Percentiles rank a stretch among this genome's conserved stretches.
phyloP scores from a whole-genome alignment of 2,113 vertebrate species.

The Micronycteris hirsuta region DNA sequence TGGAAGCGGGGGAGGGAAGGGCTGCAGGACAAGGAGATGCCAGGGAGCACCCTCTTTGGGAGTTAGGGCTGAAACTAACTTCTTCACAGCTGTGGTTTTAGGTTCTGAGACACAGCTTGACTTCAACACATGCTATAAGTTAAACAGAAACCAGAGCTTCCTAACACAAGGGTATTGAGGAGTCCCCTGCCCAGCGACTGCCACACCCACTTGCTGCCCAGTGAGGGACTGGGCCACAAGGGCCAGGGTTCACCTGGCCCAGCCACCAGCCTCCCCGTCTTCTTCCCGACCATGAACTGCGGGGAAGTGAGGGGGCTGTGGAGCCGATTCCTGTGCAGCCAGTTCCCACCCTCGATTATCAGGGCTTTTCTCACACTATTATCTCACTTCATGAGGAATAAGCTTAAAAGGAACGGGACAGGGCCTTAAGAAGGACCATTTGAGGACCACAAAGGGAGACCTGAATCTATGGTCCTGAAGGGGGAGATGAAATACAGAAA shows the following conservation, averaged over 20 bases:
- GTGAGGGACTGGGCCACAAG: background rate
- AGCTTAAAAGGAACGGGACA: background rate
- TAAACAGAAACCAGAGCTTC: background rate
- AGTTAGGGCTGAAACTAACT: background rate
- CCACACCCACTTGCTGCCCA: accelerated
- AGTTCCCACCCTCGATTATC: accelerated
- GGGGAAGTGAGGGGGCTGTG: background rate
- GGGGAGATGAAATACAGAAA: background rate
- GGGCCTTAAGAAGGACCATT: background rate
- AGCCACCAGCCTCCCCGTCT: background rate
- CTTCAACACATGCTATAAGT: background rate
- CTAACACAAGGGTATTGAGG: background rate
- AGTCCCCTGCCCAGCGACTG: background rate
- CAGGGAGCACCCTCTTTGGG: background rate
- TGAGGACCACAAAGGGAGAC: background rate
- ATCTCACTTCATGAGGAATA: background rate
- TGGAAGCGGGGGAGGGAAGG: background rate
- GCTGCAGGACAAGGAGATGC: background rate
- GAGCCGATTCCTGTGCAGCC: background rate
- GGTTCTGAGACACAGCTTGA: background rate
- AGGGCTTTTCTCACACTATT: background rate
- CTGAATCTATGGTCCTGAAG: background rate
- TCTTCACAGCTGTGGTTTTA: background rate
- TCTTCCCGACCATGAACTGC: background rate
- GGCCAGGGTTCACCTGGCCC: background rate